Base-by-base conservation (phyloP, 2,797 vertebrate genomes). In the Sebastes itinus region DNA sequence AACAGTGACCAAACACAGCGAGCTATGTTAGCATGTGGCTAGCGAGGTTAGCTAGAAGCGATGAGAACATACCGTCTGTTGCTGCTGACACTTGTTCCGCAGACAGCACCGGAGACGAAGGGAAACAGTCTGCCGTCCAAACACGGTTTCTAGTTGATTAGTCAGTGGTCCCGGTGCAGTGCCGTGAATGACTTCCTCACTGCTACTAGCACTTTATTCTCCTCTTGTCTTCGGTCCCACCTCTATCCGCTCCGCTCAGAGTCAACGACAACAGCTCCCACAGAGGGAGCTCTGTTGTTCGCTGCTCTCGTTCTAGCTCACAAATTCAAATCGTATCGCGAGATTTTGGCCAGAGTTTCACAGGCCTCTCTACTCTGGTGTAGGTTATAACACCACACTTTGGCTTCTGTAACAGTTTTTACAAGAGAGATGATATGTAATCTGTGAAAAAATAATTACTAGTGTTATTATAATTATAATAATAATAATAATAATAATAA, bases 291-390 rank as follows among this genome's bases (percentile, higher is more conserved):
- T 89, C 89, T 83, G 91, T 94, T 93, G 87, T 93, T 90, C 65
- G 7, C 69, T 61, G 79, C 13, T 94, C 92, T 85, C 89, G 90
- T 90, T 92, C 82, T 82, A 72, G 72, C 78, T 90, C 88, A 60
- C 35, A 89, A 91, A 88, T 95, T 94, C 82, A 94, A 94, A 94
- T 86, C 0, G 4, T 59, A 92, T 96, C 95, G 95, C 95, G 95
- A 96, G 92, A 95, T 13, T 72, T 80, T 0, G 35, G 27, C 12
- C 20, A 28, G 65, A 9, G 16, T 61, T 62, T 33, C 27, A n/a
- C 0, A 5, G 69, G 52, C 52, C 14, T 30, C 13, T 6, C 22
- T 32, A 38, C 13, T 38, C 33, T 38, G 35, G 35, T 38, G 35
- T 38, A 38, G 13, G 35, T 38, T 38, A 38, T 14, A n/a, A 11